Evolutionary conservation across 2,113 vertebrate genomes (phyloP), one percentile per base, ranked within the genome.

Genomic region (Pagrus major): DNA sequence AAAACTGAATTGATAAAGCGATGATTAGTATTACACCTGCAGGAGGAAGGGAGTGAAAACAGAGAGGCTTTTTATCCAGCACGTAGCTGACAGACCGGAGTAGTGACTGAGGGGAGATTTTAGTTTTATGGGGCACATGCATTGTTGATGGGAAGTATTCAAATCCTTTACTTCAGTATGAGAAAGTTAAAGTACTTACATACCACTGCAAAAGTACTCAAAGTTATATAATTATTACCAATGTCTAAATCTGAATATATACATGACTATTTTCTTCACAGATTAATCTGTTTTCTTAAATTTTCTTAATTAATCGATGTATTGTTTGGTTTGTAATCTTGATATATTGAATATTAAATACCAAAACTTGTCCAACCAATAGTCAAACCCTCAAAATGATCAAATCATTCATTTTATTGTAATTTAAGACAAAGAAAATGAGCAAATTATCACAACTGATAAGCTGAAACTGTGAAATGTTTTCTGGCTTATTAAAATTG

Each of bases 21-120:
- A 74, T 76, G 75, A 89, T 80, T 64, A 80, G 58, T 31, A 67
- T 60, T 66, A 65, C 61, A 71, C 41, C 69, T 61, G 80, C 71
- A 70, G 55, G 25, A 83, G 66, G 47, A 61, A n/a, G 59, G 51
- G 39, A 64, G 18, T 54, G 55, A 49, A 54, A 56, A 46, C 59
- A 71, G 46, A 59, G 39, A 37, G 23, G 2, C 3, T 75, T 69
- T 9, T 33, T 56, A 37, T 58, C 35, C 21, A 31, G n/a, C 33
- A 39, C 2, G 37, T 39, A 39, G 16, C 16, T 31, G 71, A 47
- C 51, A 27, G 60, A 66, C 39, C 27, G 9, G 54, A 80, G 54
- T 35, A 47, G 27, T 4, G 20, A 55, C 3, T 51, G 21, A 65
- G 1, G 33, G 33, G 51, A 56, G 27, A 59, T 25, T 2, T 55